These are phyloP conservation scores for Harpalus rufipes DNA, from an alignment of 2,888 invertebrate genomes.

Conservation along the genomic window DNA sequence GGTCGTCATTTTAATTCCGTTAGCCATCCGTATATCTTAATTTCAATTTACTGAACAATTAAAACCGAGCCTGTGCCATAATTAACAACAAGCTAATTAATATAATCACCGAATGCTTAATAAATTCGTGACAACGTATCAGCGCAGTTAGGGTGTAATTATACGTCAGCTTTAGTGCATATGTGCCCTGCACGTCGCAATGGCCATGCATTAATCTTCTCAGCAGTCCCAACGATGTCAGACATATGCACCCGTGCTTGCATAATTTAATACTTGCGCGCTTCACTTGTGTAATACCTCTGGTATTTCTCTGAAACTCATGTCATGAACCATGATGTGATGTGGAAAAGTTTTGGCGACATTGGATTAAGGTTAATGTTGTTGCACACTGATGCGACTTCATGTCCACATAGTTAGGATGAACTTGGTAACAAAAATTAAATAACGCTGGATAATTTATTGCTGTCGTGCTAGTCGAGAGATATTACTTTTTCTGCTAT, in stretches of 20 bases:
- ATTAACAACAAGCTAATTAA: constrained; percentile 57
- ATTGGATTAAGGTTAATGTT: constrained; percentile 48
- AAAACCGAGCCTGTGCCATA: constrained; percentile 19
- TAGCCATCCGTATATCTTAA: constrained; percentile 2
- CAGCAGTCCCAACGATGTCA: constrained; percentile 40
- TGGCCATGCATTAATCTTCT: constrained; percentile 47
- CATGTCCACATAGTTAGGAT: constrained; percentile 6
- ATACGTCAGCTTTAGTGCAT: constrained; percentile 21
- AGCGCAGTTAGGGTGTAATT: constrained; percentile 51
- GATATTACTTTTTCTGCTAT: background rate
- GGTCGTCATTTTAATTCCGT: background rate
- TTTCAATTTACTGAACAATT: constrained; percentile 33
- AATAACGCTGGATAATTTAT: constrained; percentile 15
- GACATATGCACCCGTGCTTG: constrained; percentile 52
- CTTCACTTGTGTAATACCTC: constrained; percentile 58
- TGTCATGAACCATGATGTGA: constrained; percentile 26
- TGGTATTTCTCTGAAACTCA: constrained; percentile 19
- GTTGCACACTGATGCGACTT: constrained; percentile 3
- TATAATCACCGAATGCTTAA: constrained; percentile 47
- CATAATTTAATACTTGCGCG: constrained; percentile 60
- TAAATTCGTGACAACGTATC: constrained; percentile 50
- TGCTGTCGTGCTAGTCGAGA: constrained; percentile 4
- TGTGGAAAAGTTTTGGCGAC: constrained; percentile 49
- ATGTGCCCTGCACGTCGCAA: constrained; percentile 40
- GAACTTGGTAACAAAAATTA: constrained; percentile 22